Base-by-base conservation (phyloP, 2,888 invertebrate species). In the Tricholauxania praeusta region DNA sequence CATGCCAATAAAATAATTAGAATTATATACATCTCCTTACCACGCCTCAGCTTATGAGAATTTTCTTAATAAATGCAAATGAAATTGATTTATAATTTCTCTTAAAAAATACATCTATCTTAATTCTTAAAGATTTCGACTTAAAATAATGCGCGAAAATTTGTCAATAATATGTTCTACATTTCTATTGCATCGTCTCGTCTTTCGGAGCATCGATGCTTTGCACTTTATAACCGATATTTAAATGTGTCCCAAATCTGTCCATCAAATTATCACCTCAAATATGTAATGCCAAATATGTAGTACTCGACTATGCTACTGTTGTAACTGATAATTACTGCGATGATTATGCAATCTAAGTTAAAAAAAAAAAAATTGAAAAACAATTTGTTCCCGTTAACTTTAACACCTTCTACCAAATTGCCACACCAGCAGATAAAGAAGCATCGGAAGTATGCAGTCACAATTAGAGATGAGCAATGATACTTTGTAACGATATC, bases 241-340 rank as follows among this genome's bases (percentile, higher is more conserved):
- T 82, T 82, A 82, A 82, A 39, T 39, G 10, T 39, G 39, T 39
- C 82, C 82, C 76, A 76, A 82, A 82, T 81, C 82, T 78, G 82
- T 82, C 82, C 82, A 81, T 82, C 82, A 82, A 74, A 81, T 79
- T 77, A 71, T 62, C 70, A 69, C 59, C 62, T 19, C 14, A 62
- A 39, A 12, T 39, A 55, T 59, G 28, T 28, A 67, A 57, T 22
- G 17, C 17, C 52, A 17, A 51, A 52, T 32, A n/a, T 12, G 22
- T n/a, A 15, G 53, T 22, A 66, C 28, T 55, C 57, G 14, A 7
- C 17, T 19, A 15, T 8, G 52, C 70, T 47, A n/a, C 53, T 17
- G 64, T 12, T 15, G 32, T 52, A 62, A 63, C 52, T 53, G 49
- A 62, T 69, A 60, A 69, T 69, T 69, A 72, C 48, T 62, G 28